Conservation (phyloP, 2,888 invertebrate genomes). For the Ditula angustiorana region DNA sequence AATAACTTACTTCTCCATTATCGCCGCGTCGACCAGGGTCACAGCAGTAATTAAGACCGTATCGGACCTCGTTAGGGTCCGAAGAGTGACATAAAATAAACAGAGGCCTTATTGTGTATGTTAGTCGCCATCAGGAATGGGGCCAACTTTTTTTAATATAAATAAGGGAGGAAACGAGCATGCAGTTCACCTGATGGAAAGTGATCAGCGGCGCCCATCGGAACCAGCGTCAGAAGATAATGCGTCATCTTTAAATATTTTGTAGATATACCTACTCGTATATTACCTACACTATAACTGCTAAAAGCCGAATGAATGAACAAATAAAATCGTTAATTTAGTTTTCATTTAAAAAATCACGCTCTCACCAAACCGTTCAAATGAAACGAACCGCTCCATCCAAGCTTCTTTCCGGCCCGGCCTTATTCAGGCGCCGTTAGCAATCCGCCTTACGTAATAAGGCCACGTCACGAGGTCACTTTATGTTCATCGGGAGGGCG, state of each 20-base stretch:
- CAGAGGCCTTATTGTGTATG: slow-evolving; percentile 4
- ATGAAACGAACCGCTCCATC: too few relatives aligned
- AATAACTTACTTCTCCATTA: slow-evolving; percentile 26
- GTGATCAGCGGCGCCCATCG: too few relatives aligned
- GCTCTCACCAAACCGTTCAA: neutral
- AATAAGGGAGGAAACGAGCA: too few relatives aligned
- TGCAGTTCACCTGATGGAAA: too few relatives aligned
- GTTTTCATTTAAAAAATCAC: too few relatives aligned
- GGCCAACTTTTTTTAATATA: too few relatives aligned
- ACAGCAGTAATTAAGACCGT: slow-evolving; percentile 21
- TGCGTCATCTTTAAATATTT: too few relatives aligned
- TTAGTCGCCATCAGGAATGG: slow-evolving; percentile 3
- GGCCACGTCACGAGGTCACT: slow-evolving; percentile 8
- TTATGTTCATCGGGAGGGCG: slow-evolving; percentile 25
- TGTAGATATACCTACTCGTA: too few relatives aligned
- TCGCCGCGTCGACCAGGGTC: neutral
- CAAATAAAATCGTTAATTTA: too few relatives aligned
- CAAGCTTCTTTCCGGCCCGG: neutral
- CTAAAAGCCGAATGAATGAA: too few relatives aligned
- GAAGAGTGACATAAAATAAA: slow-evolving; percentile 8
- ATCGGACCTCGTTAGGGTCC: slow-evolving; percentile 16
- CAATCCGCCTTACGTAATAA: slow-evolving; percentile 6
- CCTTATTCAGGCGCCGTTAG: slow-evolving; percentile 3
- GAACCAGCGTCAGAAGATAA: too few relatives aligned
- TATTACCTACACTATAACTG: too few relatives aligned